These are phyloP conservation scores for Stichodactyla mertensii DNA, from an alignment of 64 coral and sea anemone genomes.

Conservation along the genomic window DNA sequence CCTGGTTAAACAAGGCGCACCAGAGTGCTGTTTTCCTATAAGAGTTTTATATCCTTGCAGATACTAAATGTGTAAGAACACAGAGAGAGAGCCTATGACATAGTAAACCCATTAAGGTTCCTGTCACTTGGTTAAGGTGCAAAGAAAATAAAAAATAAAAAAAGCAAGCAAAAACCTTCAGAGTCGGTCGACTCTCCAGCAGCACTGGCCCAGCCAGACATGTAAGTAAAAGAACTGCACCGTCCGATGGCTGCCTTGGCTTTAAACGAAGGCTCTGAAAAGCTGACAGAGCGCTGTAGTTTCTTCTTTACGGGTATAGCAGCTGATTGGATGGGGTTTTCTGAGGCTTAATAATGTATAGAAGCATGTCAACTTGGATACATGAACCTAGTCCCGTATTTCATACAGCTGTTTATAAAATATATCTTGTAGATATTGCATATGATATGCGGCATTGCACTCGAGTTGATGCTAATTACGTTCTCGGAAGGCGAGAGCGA, in stretches of 20 bases:
- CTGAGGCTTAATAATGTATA: conserved; percentile 19
- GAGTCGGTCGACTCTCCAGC: neutral
- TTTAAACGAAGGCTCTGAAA: conserved; percentile 45
- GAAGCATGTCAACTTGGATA: neutral
- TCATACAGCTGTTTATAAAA: neutral
- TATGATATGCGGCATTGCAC: neutral
- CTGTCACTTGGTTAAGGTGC: neutral
- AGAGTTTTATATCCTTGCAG: neutral
- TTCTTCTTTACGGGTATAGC: conserved; percentile 38
- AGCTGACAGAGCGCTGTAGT: conserved; percentile 49
- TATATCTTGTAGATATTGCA: neutral
- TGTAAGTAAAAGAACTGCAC: conserved; percentile 40
- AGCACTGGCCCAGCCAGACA: conserved; percentile 8
- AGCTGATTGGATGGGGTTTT: neutral
- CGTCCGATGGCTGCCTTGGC: conserved; percentile 42
- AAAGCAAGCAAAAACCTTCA: conserved; percentile 26
- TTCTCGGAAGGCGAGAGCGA: no score
- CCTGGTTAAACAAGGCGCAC: no score
- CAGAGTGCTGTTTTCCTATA: neutral
- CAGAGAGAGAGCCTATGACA: neutral
- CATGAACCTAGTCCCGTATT: neutral
- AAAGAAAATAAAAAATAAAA: neutral
- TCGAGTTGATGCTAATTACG: no score
- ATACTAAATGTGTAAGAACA: neutral
- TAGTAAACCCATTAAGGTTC: neutral